Percentiles rank a stretch among this genome's conserved stretches.
phyloP scores from a whole-genome alignment of 2,797 vertebrate species.

The Gila robusta region DNA sequence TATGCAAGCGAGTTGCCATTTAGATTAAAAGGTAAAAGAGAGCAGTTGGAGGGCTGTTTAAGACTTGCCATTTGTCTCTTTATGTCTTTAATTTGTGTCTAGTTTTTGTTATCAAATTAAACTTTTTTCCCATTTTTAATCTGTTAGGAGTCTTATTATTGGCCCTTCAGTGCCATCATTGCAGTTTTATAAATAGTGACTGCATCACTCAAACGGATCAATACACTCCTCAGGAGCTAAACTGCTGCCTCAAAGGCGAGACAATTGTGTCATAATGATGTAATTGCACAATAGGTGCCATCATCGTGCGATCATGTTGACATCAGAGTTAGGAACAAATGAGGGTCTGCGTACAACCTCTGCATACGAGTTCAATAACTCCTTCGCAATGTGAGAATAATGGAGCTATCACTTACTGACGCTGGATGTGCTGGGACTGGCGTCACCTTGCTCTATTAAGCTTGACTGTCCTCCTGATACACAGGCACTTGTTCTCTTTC shows the following conservation, averaged over 20 bases:
- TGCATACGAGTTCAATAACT: constrained; percentile 34
- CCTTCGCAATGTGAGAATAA: constrained; percentile 51
- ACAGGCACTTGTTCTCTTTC: constrained; percentile 60
- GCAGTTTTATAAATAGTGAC: constrained; percentile 14
- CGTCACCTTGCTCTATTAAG: constrained; percentile 44
- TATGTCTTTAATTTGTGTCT: background rate
- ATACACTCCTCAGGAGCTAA: constrained; percentile 6
- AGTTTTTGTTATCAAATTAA: background rate
- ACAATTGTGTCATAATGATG: constrained; percentile 55
- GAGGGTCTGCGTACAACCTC: constrained; percentile 29
- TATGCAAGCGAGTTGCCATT: constrained; percentile 38
- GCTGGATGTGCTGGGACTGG: constrained; percentile 38
- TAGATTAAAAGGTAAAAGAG: background rate
- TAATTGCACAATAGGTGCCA: constrained; percentile 40
- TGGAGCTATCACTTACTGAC: constrained; percentile 36
- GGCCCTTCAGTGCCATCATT: background rate
- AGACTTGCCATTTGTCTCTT: background rate
- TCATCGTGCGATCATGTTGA: constrained; percentile 17
- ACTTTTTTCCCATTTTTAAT: background rate
- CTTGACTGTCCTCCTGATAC: constrained; percentile 38
- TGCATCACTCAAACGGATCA: constrained; percentile 25
- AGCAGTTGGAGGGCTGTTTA: background rate
- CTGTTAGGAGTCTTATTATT: background rate
- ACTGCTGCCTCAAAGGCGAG: constrained; percentile 37
- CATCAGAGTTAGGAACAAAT: constrained; percentile 41